Evolutionary conservation across 2,888 invertebrate genomes (phyloP), one percentile per base, ranked within the genome.

Genomic region (Subacronicta megacephala): DNA sequence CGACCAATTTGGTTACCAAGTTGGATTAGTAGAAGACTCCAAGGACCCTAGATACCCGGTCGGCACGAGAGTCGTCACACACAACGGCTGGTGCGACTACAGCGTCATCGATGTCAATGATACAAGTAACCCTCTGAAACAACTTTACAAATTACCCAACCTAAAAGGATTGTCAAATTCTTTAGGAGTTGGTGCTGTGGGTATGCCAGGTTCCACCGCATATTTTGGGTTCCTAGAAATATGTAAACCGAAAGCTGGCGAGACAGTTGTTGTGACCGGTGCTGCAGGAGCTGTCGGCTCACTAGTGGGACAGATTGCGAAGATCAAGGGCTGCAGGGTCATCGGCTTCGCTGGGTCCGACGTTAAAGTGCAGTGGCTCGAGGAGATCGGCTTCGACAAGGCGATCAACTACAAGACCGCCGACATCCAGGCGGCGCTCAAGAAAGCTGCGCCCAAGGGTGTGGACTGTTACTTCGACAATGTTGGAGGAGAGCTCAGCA

Each of bases 211-310:
- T 92, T 95, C 95, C 36, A 96, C 97, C 0, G 97, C 97, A 0
- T 96, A 96, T 79, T 97, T 96, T 80, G 97, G 97, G n/a, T 90
- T 97, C 6, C 73, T 96, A 46, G 96, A 97, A 59, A 77, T 97
- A 23, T 97, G 97, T 75, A 83, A 96, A 44, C 96, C 97, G 0
- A 96, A 96, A 84, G 72, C 93, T 6, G 97, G 96, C 1, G 97
- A 97, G 80, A 96, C 96, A 0, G 95, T 97, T 0, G 95, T 97
- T 0, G 95, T 97, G 1, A 95, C 95, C 1, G 95, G 96, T 0
- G 97, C 97, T 3, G 97, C 96, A 1, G 97, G 97, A 12, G 97
- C 97, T 4, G 97, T 97, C 3, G 97, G 97, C 2, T 95, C 95
- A 55, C 84, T 96, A 10, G 97, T 96, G 0, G 97, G 97, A 5